These are phyloP conservation scores for Prosapia bicincta DNA, from an alignment of 2,888 invertebrate genomes.

Conservation along the genomic window DNA sequence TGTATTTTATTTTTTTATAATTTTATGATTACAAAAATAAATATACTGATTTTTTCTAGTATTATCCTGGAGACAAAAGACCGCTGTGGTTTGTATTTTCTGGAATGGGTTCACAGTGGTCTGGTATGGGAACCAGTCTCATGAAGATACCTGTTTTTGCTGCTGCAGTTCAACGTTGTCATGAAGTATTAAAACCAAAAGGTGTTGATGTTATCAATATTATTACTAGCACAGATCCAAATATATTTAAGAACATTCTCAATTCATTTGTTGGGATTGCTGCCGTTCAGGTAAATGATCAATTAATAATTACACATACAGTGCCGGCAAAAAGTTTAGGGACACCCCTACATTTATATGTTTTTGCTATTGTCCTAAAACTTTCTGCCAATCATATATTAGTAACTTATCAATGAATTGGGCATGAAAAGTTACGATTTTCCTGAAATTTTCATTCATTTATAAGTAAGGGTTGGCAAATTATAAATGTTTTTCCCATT, in stretches of 20 bases:
- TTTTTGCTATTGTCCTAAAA: too few species aligned
- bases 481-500: too few species aligned
- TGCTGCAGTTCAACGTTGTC: constrained; percentile 64
- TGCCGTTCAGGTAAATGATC: constrained; percentile 53
- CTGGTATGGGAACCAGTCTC: constrained; percentile 74
- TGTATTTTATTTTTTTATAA: too few species aligned
- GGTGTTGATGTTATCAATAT: constrained; percentile 63
- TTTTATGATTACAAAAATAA: too few species aligned
- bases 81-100: constrained; percentile 89
- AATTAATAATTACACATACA: too few species aligned
- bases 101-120: constrained; percentile 89
- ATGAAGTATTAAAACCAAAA: constrained; percentile 58
- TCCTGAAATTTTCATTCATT: too few species aligned
- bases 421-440: too few species aligned
- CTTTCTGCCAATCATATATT: too few species aligned
- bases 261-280: constrained; percentile 73
- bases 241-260: constrained; percentile 63
- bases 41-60: constrained; percentile 46
- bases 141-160: constrained; percentile 71
- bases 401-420: too few species aligned
- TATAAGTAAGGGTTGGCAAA: too few species aligned
- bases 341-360: too few species aligned
- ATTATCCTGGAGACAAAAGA: constrained; percentile 59
- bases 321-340: too few species aligned
- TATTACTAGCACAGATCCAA: constrained; percentile 58